Conservation (phyloP, 2,888 invertebrate genomes). For the Venusia cambrica region DNA sequence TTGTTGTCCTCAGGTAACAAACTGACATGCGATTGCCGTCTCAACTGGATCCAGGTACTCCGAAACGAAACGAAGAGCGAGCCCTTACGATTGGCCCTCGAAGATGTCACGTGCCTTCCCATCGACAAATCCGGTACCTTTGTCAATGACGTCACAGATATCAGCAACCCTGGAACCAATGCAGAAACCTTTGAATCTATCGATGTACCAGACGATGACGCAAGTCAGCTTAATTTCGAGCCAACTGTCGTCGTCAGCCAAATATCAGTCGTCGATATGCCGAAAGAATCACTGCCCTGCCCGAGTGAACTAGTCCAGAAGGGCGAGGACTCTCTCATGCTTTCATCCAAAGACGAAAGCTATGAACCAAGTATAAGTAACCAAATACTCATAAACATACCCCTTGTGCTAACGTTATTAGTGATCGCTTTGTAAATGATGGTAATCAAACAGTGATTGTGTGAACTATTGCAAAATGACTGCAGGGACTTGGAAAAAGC, state of each 20-base stretch:
- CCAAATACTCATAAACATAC: constrained; percentile 39
- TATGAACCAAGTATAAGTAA: constrained; percentile 55
- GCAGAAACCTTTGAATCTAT: constrained; percentile 46
- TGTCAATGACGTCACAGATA: constrained; percentile 27
- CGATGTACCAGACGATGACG: constrained; percentile 46
- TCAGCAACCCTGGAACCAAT: constrained; percentile 3
- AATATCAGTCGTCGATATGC: constrained; percentile 52
- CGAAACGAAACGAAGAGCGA: constrained; percentile 88
- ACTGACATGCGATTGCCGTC: constrained; percentile 89
- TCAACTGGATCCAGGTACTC: constrained; percentile 88
- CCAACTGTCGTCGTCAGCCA: constrained; percentile 49
- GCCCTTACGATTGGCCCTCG: constrained; percentile 84
- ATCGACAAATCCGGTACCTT: constrained; percentile 32
- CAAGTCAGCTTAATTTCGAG: constrained; percentile 50
- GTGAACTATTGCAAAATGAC: no score
- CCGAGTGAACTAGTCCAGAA: constrained; percentile 52
- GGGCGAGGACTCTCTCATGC: constrained; percentile 68
- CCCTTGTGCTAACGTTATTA: constrained; percentile 42
- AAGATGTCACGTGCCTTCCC: constrained; percentile 84
- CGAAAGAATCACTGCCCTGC: constrained; percentile 57
- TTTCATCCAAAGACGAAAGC: constrained; percentile 67
- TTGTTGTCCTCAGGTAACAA: constrained; percentile 84
- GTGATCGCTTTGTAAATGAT: constrained; percentile 35
- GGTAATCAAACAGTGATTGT: constrained; percentile 25
- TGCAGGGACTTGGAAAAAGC: no score